These are phyloP conservation scores for Eristalis pertinax DNA, from an alignment of 2,888 invertebrate species.

Conservation along the genomic window DNA sequence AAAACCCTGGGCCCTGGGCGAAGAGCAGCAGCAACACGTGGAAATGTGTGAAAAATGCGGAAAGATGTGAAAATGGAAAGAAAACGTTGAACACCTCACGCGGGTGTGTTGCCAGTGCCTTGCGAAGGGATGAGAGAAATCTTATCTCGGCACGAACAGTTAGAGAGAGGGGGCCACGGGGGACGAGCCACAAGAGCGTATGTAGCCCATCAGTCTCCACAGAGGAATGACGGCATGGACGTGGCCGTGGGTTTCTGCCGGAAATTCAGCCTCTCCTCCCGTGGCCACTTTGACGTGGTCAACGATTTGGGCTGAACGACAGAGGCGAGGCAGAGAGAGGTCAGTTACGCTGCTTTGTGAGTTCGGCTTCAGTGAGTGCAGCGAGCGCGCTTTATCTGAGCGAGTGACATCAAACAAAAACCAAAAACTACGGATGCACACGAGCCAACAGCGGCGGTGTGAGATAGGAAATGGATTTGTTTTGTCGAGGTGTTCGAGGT, in stretches of 20 bases:
- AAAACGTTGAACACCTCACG: not conserved
- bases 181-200: not conserved
- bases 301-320: too few species aligned
- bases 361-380: conserved; percentile 8
- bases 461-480: not conserved
- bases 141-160: not conserved
- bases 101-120: conserved; percentile 37
- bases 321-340: not conserved
- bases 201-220: conserved; percentile 28
- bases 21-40: conserved; percentile 50
- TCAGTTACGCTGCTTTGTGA: not conserved
- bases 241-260: conserved; percentile 32
- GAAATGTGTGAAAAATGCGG: conserved; percentile 48
- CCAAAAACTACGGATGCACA: not conserved
- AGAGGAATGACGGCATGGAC: conserved; percentile 38
- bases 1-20: not conserved
- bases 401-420: not conserved
- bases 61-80: not conserved
- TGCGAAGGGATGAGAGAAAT: not conserved
- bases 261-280: not conserved
- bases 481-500: not conserved
- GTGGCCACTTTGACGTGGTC: not conserved
- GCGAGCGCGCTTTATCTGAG: too few species aligned
- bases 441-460: too few species aligned
- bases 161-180: not conserved